Evolutionary conservation across 2,888 invertebrate species (phyloP).

Genomic region (Sarcophaga subvicina): DNA sequence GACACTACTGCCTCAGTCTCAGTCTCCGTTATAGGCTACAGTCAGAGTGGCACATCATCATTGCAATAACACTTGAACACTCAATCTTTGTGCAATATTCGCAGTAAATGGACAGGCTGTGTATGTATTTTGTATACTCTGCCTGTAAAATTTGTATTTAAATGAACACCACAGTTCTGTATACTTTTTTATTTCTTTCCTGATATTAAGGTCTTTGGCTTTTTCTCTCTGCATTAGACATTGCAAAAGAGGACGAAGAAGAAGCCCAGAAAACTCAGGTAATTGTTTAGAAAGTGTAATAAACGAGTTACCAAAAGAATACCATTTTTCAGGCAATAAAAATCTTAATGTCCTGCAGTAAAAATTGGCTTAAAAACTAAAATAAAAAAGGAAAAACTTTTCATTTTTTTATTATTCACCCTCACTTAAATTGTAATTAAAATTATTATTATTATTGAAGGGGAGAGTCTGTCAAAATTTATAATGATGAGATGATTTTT

Average conservation of each 20-base stretch:
- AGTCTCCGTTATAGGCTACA: not conserved
- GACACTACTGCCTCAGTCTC: not conserved
- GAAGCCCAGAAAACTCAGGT: not conserved
- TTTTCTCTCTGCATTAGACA: not conserved
- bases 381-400: conserved; percentile 8
- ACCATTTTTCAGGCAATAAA: conserved; percentile 40
- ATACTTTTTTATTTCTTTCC: no score
- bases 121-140: not conserved
- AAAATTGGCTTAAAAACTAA: conserved; percentile 8
- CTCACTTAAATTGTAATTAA: not conserved
- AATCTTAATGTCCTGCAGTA: conserved; percentile 31
- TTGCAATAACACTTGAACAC: not conserved
- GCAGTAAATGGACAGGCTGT: not conserved
- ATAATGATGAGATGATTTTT: no score
- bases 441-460: not conserved
- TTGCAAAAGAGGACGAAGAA: not conserved
- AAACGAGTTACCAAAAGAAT: conserved; percentile 28
- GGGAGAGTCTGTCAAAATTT: not conserved
- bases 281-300: not conserved
- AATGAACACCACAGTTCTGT: not conserved
- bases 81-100: not conserved
- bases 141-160: no score
- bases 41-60: no score
- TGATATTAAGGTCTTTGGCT: not conserved
- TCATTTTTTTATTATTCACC: not conserved